These are phyloP conservation scores for Bombus haemorrhoidalis DNA, from an alignment of 1,140 invertebrate species.

Conservation along the genomic window DNA sequence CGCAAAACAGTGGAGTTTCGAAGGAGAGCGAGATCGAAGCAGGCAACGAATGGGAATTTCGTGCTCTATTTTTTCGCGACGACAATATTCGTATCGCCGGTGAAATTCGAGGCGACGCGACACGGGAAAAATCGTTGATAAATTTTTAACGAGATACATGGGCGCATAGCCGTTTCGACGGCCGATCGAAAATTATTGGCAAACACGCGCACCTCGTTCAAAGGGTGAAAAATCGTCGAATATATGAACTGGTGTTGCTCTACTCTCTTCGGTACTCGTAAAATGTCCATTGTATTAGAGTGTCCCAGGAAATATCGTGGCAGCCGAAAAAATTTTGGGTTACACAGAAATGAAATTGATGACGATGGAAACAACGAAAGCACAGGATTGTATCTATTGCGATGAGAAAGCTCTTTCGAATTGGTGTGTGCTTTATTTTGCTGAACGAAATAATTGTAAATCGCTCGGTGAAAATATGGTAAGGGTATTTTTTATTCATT, in stretches of 20 bases:
- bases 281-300: background rate
- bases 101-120: conserved; percentile 29
- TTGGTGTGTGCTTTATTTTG: background rate
- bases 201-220: conserved; percentile 21
- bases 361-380: background rate
- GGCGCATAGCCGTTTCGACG: background rate
- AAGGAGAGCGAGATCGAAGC: background rate
- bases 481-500: too few relatives aligned
- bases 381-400: too few relatives aligned
- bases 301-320: background rate
- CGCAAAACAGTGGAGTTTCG: background rate
- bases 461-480: too few relatives aligned
- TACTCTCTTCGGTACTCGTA: background rate
- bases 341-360: background rate
- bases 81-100: background rate
- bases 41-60: conserved; percentile 8
- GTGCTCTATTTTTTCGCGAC: conserved; percentile 16
- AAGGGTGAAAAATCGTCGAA: conserved; percentile 15
- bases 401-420: background rate
- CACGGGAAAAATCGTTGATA: conserved; percentile 49
- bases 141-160: conserved; percentile 55
- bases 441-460: too few relatives aligned
- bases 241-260: background rate
- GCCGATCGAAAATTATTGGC: conserved; percentile 51
- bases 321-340: background rate